phyloP scores from a whole-genome alignment of 2,113 vertebrate genomes.

The Protobothrops mucrosquamatus region DNA sequence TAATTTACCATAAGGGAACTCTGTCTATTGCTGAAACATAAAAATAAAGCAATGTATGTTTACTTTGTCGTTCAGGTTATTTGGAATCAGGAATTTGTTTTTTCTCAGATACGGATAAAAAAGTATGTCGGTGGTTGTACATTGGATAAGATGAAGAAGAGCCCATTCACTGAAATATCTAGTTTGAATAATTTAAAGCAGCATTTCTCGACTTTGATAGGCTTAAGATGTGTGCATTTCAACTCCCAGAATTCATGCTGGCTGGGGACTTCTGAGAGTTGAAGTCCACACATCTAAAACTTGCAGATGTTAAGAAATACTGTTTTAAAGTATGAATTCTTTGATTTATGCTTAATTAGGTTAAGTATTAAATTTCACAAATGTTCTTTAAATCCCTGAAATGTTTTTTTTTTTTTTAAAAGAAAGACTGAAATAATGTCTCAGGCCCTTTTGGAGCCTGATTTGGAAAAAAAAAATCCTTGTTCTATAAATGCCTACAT shows the following conservation, averaged over 20 bases:
- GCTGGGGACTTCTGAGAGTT: not conserved
- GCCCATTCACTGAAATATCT: not conserved
- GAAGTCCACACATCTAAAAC: not conserved
- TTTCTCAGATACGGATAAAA: not conserved
- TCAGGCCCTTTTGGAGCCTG: slow-evolving; percentile 62
- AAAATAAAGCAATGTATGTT: slow-evolving; percentile 13
- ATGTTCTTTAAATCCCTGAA: slow-evolving; percentile 53
- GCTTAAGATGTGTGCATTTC: not conserved
- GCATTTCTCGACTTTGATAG: not conserved
- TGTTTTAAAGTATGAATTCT: not conserved
- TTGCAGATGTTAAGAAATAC: not conserved
- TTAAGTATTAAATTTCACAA: slow-evolving; percentile 37
- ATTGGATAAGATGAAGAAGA: not conserved
- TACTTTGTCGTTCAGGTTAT: slow-evolving; percentile 25
- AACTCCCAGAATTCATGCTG: not conserved
- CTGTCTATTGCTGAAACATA: not conserved
- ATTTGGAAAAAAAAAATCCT: not conserved
- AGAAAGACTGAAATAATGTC: slow-evolving; percentile 48
- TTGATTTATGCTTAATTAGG: slow-evolving; percentile 27
- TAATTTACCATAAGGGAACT: not conserved
- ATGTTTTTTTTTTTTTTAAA: slow-evolving; percentile 56
- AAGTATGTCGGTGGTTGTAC: not conserved
- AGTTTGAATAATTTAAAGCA: not conserved
- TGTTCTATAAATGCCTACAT: slow-evolving; percentile 69
- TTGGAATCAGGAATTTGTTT: not conserved